Evolutionary conservation across 2,888 invertebrate species (phyloP).

Genomic region (Cephus nigrinus): DNA sequence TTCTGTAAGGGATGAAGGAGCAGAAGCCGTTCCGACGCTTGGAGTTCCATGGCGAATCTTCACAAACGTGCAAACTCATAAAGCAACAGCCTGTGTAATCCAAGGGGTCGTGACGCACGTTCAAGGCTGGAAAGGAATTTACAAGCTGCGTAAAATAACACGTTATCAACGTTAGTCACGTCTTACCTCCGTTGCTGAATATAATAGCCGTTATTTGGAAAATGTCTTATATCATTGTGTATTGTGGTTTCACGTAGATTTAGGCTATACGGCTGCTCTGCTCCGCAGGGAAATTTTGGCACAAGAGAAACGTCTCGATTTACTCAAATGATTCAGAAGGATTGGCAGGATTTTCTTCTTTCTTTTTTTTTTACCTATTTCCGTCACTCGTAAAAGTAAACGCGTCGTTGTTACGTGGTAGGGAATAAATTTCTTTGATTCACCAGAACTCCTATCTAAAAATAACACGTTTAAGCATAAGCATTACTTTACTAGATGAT

Average conservation of each 20-base stretch:
- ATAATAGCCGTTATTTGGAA: background rate
- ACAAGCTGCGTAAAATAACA: background rate
- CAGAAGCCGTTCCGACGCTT: slow-evolving; percentile 29
- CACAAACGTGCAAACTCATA: slow-evolving; percentile 47
- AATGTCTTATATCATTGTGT: background rate
- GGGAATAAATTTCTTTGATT: background rate
- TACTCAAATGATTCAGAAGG: background rate
- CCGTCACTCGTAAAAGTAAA: background rate
- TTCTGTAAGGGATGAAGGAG: slow-evolving; percentile 12
- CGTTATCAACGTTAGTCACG: background rate
- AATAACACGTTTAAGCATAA: background rate
- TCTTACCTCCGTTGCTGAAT: background rate
- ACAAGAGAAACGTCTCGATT: background rate
- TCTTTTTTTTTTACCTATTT: background rate
- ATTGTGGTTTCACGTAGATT: background rate
- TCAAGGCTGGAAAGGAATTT: background rate
- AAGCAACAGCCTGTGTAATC: slow-evolving; percentile 33
- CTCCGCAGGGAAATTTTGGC: background rate
- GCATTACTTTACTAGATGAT: background rate
- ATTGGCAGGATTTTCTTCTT: background rate
- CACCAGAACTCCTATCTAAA: background rate
- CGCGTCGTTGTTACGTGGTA: background rate
- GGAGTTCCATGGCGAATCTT: slow-evolving; percentile 51
- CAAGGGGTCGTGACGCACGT: slow-evolving; percentile 5
- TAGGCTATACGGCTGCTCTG: background rate